Conservation (phyloP, 2,888 invertebrate species). For the Amphipyra berbera region DNA sequence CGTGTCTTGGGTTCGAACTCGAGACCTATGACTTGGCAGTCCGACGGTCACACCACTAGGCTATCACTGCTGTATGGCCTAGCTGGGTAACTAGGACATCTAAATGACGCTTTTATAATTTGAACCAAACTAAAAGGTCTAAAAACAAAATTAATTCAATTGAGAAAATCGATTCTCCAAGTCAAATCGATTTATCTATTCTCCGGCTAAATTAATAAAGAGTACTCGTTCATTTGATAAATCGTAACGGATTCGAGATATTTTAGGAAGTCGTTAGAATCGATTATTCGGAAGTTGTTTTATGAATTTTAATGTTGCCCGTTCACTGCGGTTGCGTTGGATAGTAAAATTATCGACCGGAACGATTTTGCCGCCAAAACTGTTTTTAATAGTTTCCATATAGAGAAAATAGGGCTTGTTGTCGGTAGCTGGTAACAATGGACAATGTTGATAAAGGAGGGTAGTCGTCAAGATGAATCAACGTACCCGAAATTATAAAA, state of each 20-base stretch:
- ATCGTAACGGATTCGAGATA: slow-evolving; percentile 5
- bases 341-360: slow-evolving; percentile 27
- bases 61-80: too few relatives aligned
- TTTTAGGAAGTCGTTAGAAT: slow-evolving; percentile 31
- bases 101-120: too few relatives aligned
- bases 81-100: too few relatives aligned
- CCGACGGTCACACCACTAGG: too few relatives aligned
- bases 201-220: slow-evolving; percentile 5
- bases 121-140: slow-evolving; percentile 7
- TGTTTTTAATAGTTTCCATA: slow-evolving; percentile 31
- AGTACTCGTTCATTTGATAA: slow-evolving; percentile 12
- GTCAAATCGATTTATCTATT: too few relatives aligned
- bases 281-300: slow-evolving; percentile 25
- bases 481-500: too few relatives aligned
- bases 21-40: too few relatives aligned
- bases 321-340: slow-evolving; percentile 2
- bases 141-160: neutral
- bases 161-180: slow-evolving; percentile 17
- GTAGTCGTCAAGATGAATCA: too few relatives aligned
- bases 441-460: too few relatives aligned
- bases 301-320: slow-evolving; percentile 34
- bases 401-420: slow-evolving; percentile 1
- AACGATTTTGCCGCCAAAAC: slow-evolving; percentile 32
- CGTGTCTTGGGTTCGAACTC: too few relatives aligned
- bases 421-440: too few relatives aligned